Evolutionary conservation across 92 coral and sea anemone species (phyloP).

Genomic region (Porites rus): DNA sequence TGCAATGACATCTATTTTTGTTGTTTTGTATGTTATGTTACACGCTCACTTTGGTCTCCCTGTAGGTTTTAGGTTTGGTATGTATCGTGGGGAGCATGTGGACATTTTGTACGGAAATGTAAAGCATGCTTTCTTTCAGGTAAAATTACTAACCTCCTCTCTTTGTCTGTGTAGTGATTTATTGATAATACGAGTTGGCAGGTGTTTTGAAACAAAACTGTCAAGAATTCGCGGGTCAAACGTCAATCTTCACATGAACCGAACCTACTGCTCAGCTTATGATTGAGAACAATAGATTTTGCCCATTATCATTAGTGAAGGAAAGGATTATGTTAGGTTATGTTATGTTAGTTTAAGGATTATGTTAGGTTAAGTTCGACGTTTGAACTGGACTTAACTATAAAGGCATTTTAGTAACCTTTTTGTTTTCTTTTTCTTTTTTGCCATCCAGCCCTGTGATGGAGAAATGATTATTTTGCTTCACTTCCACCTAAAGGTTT

Average conservation of each 20-base stretch:
- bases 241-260: too few species aligned
- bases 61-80: slow-evolving; percentile 95
- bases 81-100: slow-evolving; percentile 91
- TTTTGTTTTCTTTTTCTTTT: not conserved
- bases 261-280: too few species aligned
- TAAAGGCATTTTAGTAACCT: not conserved
- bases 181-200: too few species aligned
- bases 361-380: not conserved
- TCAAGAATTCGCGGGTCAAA: too few species aligned
- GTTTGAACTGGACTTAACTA: not conserved
- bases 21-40: not conserved
- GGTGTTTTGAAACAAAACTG: too few species aligned
- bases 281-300: too few species aligned
- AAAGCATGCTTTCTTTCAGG: slow-evolving; percentile 97
- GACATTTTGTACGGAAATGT: slow-evolving; percentile 96
- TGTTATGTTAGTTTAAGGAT: too few species aligned
- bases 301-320: too few species aligned
- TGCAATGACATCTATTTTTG: too few species aligned
- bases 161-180: not conserved
- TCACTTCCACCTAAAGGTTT: slow-evolving; percentile 96
- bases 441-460: slow-evolving; percentile 91
- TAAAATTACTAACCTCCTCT: not conserved
- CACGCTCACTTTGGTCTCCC: not conserved
- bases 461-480: slow-evolving; percentile 97
- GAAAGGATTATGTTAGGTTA: not conserved